A percentile compares a stretch with the other conserved stretches of the same genome.
Evolutionary conservation across 1,140 invertebrate genomes (phyloP).

Genomic region (Leptinotarsa texana): DNA sequence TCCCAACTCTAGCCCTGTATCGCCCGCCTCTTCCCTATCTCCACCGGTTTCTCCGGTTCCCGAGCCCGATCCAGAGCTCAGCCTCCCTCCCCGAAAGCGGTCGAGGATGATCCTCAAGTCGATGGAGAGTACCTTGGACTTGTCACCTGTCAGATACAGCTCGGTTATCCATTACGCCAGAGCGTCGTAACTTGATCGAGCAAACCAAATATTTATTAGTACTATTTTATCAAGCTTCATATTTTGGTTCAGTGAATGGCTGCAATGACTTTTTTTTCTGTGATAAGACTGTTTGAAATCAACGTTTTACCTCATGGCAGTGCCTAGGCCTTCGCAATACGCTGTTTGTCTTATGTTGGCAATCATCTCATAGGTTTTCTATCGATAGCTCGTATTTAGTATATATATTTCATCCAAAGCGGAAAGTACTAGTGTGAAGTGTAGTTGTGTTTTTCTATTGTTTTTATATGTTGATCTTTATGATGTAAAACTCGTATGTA

Average conservation of each 20-base stretch:
- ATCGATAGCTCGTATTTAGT: constrained; percentile 18
- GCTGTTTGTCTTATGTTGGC: constrained; percentile 19
- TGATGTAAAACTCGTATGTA: constrained; percentile 37
- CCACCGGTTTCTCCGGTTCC: constrained; percentile 67
- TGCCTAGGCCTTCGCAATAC: constrained; percentile 52
- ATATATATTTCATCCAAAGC: constrained; percentile 10
- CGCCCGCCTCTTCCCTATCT: constrained; percentile 66
- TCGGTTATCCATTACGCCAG: constrained; percentile 83
- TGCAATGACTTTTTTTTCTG: constrained; percentile 50
- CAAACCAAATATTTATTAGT: constrained; percentile 25
- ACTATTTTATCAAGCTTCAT: constrained; percentile 30
- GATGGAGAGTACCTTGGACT: constrained; percentile 60
- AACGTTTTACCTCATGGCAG: constrained; percentile 53
- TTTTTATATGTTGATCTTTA: constrained; percentile 36
- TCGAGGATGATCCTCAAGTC: constrained; percentile 76
- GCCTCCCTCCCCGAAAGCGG: constrained; percentile 75
- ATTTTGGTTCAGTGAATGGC: constrained; percentile 21
- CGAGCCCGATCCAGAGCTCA: constrained; percentile 66
- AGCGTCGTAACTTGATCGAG: constrained; percentile 61
- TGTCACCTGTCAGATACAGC: constrained; percentile 64
- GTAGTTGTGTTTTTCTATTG: neutral
- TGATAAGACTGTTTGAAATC: constrained; percentile 53
- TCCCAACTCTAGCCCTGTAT: constrained; percentile 66
- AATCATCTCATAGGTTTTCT: constrained; percentile 9
- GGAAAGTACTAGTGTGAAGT: neutral